Evolutionary conservation across 2,113 vertebrate genomes (phyloP).

Genomic region (Dendrocopos noguchii): DNA sequence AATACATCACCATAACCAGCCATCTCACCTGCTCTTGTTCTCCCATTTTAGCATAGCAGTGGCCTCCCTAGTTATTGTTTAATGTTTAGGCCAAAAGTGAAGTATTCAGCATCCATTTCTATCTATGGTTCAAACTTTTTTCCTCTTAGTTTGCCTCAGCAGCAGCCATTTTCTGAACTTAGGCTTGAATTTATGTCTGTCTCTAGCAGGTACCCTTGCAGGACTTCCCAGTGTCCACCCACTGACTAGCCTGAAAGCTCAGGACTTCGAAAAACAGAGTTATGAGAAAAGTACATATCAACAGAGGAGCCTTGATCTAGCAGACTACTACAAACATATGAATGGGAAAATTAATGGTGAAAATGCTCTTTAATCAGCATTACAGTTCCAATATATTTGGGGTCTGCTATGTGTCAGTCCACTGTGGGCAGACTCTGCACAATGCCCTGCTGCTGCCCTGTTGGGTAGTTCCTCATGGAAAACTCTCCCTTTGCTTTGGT

Average conservation of each 20-base stretch:
- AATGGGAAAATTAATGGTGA: background rate
- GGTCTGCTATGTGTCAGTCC: background rate
- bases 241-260: background rate
- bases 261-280: background rate
- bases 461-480: background rate
- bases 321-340: background rate
- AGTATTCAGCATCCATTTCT: background rate
- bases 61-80: background rate
- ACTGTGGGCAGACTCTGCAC: background rate
- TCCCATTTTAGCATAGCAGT: background rate
- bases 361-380: background rate
- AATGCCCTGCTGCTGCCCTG: background rate
- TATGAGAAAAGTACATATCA: background rate
- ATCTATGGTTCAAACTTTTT: background rate
- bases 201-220: background rate
- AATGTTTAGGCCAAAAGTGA: background rate
- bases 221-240: background rate
- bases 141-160: background rate
- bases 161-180: background rate
- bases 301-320: background rate
- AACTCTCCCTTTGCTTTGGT: slow-evolving; percentile 2
- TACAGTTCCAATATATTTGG: background rate
- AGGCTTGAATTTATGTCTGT: background rate
- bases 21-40: background rate
- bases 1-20: background rate